Evolutionary conservation across 2,797 vertebrate species (phyloP).

Genomic region (Acrocephalus scirpaceus): DNA sequence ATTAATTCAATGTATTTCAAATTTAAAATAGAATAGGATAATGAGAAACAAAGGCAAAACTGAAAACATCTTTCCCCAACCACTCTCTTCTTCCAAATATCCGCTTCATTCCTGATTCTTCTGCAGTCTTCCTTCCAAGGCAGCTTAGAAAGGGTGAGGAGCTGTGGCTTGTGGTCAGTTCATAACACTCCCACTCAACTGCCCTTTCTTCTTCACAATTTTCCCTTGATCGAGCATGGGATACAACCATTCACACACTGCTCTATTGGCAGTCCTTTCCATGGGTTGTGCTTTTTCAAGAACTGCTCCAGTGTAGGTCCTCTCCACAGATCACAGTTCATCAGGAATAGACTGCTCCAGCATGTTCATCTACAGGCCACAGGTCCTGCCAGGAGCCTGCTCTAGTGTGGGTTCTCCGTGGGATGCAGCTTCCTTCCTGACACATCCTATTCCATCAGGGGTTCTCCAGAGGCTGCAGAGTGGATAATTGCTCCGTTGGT

Average conservation of each 20-base stretch:
- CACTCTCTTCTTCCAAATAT: not conserved
- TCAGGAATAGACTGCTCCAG: not conserved
- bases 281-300: not conserved
- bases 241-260: not conserved
- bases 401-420: not conserved
- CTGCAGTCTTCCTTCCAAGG: not conserved
- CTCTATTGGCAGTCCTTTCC: not conserved
- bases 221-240: not conserved
- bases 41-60: not conserved
- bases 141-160: not conserved
- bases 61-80: not conserved
- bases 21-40: not conserved
- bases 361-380: accelerated
- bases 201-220: not conserved
- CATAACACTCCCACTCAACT: accelerated
- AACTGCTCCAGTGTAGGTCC: not conserved
- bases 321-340: too few species aligned
- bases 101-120: not conserved
- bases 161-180: accelerated
- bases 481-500: not conserved
- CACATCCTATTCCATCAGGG: accelerated
- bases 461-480: not conserved
- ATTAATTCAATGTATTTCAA: not conserved
- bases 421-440: not conserved
- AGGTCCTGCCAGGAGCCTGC: not conserved